Evolutionary conservation across 2,113 vertebrate species (phyloP), one percentile per base, ranked within the genome.

Genomic region (Plotosus lineatus): DNA sequence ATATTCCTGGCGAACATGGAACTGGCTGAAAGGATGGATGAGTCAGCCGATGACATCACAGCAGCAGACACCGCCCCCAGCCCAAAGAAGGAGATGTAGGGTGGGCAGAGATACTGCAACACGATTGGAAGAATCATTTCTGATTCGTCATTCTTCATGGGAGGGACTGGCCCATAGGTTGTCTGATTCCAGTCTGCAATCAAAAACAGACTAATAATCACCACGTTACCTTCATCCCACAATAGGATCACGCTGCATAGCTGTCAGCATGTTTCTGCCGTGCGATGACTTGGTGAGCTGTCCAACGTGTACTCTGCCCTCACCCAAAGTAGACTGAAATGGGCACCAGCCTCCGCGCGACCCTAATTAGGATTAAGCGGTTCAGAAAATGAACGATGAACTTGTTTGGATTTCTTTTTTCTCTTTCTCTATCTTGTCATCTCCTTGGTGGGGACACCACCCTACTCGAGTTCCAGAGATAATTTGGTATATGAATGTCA

Each of bases 1-100:
- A 99, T 99, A 83, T 99, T 99, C 82, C 97, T 94, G 6, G 95
- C 97, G 90, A 99, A 99, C 98, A 99, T 99, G 36, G 98, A 99
- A 89, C 97, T 99, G 42, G 98, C 98, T 56, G 98, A 99, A 77
- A 99, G 92, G 88, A 99, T 99, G 68, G 98, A 99, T 33, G 98
- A 99, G 89, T 99, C 98, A 42, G 97, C 97, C 9, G 97, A 99
- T 0, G 98, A 99, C 97, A 99, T 99, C 80, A 99, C 97, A 0
- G 97, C 98, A 68, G 97, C 97, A 51, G 97, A 98, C 23, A 99
- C 97, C 0, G 97, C 97, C 0, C 97, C 97, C 0, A 99, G 92
- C 42, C 97, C 97, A 44, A 99, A 98, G 88, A 98, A 97, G 0
- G 97, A 99, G 85, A 99, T 91, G 10, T 97, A 98, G 1, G 96